Conservation (phyloP, 92 coral and sea anemone species). For the Muricea muricata region DNA sequence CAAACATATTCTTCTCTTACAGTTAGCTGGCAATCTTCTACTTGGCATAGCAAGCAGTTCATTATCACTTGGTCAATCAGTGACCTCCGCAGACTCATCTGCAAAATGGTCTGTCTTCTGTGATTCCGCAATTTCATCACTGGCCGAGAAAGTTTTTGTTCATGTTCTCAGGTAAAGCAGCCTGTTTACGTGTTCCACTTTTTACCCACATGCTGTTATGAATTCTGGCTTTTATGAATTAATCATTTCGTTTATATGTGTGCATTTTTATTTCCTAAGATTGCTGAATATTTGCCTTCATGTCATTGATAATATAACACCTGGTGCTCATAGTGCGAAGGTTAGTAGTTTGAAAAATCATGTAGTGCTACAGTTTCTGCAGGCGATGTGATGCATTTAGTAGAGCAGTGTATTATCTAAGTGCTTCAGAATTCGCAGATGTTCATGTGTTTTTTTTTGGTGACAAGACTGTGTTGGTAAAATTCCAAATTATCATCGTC, state of each 20-base stretch:
- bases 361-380: too few relatives aligned
- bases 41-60: slow-evolving; percentile 86
- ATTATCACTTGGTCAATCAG: slow-evolving; percentile 55
- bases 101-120: slow-evolving; percentile 88
- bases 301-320: slow-evolving; percentile 75
- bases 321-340: slow-evolving; percentile 89
- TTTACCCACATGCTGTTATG: too few relatives aligned
- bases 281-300: slow-evolving; percentile 84
- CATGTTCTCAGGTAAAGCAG: slow-evolving; percentile 76
- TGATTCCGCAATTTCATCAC: slow-evolving; percentile 79
- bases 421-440: neutral
- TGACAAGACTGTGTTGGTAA: too few relatives aligned
- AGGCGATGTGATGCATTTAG: too few relatives aligned
- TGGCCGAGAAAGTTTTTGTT: slow-evolving; percentile 81
- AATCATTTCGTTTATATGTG: too few relatives aligned
- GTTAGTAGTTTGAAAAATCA: slow-evolving; percentile 60
- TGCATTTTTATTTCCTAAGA: slow-evolving; percentile 59
- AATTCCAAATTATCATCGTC: neutral
- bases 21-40: slow-evolving; percentile 88
- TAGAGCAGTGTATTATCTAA: neutral
- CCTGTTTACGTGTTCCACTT: too few relatives aligned
- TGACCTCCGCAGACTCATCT: slow-evolving; percentile 52
- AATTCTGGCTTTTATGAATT: too few relatives aligned
- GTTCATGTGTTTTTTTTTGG: neutral
- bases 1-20: neutral